Base-by-base conservation (phyloP, 2,888 invertebrate genomes). In the Pseudococcus viburni region DNA sequence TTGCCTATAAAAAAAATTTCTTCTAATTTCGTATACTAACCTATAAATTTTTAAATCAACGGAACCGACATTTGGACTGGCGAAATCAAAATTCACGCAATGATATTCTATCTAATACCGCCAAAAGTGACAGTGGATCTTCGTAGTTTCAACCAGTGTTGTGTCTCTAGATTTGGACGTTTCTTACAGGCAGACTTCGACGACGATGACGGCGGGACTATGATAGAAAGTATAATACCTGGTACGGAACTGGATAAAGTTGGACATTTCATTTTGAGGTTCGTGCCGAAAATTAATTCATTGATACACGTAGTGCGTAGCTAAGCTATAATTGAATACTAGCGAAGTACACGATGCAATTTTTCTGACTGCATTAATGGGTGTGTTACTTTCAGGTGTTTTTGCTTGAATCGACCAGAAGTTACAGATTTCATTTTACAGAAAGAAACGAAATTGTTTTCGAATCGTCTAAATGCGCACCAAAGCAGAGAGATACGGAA, bases 251-350 rank as follows among this genome's bases (percentile, higher is more conserved):
- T 88, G 51, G 88, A 88, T 59, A 77, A 55, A 83, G 55, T 83
- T 15, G 88, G 88, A 5, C 88, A 88, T 39, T 88, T 88, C 55
- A 12, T 88, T 17, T 83, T 88, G 83, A 80, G 88, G 88, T 88
- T 80, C 12, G 39, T 85, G 17, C 7, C 1, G 9, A 42, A 26
- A 42, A 11, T 85, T 1, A 9, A 77, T 17, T 19, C 42, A n/a
- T 51, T 15, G 48, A 6, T 46, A 6, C n/a, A n/a, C n/a, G n/a
- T n/a, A n/a, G n/a, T n/a, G n/a, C n/a, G n/a, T n/a, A n/a, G n/a
- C n/a, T n/a, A n/a, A n/a, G n/a, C n/a, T n/a, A n/a, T n/a, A n/a
- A n/a, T n/a, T n/a, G n/a, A n/a, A n/a, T n/a, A n/a, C n/a, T n/a
- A n/a, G n/a, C n/a, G n/a, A n/a, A n/a, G n/a, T n/a, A n/a, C n/a